Evolutionary conservation across 2,113 vertebrate species (phyloP).

Genomic region (Thermophis baileyi): DNA sequence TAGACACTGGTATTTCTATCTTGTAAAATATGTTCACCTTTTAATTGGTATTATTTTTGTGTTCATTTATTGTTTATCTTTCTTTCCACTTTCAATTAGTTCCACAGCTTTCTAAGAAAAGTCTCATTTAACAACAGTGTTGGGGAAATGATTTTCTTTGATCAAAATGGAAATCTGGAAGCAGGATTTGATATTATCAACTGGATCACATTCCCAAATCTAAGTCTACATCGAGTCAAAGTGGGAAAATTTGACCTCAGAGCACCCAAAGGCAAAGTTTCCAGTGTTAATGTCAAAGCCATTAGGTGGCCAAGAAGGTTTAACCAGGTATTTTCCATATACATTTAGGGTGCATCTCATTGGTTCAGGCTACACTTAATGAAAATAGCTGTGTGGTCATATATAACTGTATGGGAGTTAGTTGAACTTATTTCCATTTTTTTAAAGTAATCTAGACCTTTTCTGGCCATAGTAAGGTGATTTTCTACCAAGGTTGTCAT

Average conservation of each 20-base stretch:
- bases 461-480: too few relatives aligned
- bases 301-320: not conserved
- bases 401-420: not conserved
- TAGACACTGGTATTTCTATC: too few relatives aligned
- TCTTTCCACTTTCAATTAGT: not conserved
- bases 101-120: not conserved
- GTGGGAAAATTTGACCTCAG: not conserved
- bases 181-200: not conserved
- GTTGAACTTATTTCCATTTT: not conserved
- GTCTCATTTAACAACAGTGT: not conserved
- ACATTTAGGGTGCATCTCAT: too few relatives aligned
- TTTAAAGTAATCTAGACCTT: not conserved
- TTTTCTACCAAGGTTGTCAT: too few relatives aligned
- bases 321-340: not conserved
- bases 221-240: not conserved
- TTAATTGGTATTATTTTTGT: too few relatives aligned
- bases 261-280: not conserved
- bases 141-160: not conserved
- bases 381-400: too few relatives aligned
- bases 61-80: too few relatives aligned
- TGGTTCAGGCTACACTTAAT: too few relatives aligned
- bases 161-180: not conserved
- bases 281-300: not conserved
- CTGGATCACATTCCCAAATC: too few relatives aligned
- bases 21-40: too few relatives aligned